Evolutionary conservation across 2,797 vertebrate genomes (phyloP), one percentile per base, ranked within the genome.

Genomic region (Poecilia gillii): DNA sequence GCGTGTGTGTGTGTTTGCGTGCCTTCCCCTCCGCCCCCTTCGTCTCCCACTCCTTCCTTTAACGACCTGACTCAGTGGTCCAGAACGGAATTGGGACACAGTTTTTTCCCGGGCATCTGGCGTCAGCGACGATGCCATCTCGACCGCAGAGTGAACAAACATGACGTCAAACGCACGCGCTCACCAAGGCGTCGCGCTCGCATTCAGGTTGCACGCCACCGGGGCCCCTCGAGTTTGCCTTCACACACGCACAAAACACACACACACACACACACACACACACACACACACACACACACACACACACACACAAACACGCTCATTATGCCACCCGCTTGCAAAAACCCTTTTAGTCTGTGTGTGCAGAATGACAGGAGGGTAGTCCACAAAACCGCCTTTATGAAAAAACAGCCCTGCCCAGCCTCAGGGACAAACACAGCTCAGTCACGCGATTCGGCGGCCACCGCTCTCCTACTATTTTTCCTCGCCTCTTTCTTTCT

Each of bases 241-340:
- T 88, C 84, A 84, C 91, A 92, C 88, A 84, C 75, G 86, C 88
- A 84, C 88, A 79, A 46, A 47, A 47, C 46, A 53, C 13, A 64
- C 59, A 73, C 59, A 16, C 45, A 73, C 82, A 72, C 80, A 83
- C 78, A 80, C 79, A 91, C 88, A 89, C 87, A 89, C 90, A 88
- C 86, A 72, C 80, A 83, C 78, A 80, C 79, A 91, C 88, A 89
- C 87, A 89, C 90, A 88, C 86, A 72, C 80, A 83, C 78, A 80
- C 79, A 91, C 88, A 72, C 80, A 83, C 78, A 80, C 79, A 91
- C 88, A 89, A 88, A 89, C 90, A 88, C 86, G 45, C 87, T 94
- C 93, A 93, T 94, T 95, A 95, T 94, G 92, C 93, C 93, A 95
- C 92, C 91, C 88, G 88, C 92, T 93, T 91, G 91, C 92, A 94